Evolutionary conservation across 92 coral and sea anemone species (phyloP).

Genomic region (Epizoanthus ramosus): DNA sequence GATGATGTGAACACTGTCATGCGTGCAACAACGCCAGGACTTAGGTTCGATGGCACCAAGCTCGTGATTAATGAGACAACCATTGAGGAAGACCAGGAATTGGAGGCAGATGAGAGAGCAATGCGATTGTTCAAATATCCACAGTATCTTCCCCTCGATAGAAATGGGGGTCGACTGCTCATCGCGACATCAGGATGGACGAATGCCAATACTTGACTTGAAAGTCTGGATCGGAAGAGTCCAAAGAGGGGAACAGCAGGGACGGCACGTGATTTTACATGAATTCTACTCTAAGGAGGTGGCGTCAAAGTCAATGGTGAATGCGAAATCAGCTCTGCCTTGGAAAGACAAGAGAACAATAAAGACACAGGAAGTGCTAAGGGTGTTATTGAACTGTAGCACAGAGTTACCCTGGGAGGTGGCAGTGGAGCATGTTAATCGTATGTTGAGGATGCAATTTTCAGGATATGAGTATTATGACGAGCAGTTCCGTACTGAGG

Average conservation of each 20-base stretch:
- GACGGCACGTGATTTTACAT: too few species aligned
- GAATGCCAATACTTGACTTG: constrained; percentile 27
- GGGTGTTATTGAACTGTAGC: too few species aligned
- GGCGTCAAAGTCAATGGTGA: constrained; percentile 15
- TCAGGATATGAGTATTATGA: too few species aligned
- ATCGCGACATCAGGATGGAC: constrained; percentile 18
- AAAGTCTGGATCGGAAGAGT: constrained; percentile 29
- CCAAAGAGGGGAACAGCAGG: too few species aligned
- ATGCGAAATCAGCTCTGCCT: too few species aligned
- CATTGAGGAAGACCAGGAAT: constrained; percentile 10
- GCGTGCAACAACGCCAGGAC: constrained; percentile 2
- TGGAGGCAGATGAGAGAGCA: constrained; percentile 45
- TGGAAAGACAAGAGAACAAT: constrained; percentile 45
- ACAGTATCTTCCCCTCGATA: constrained; percentile 30
- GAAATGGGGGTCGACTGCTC: constrained; percentile 33
- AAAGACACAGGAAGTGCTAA: constrained; percentile 36
- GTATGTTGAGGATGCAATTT: too few species aligned
- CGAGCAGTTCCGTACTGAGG: too few species aligned
- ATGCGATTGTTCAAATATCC: constrained; percentile 36
- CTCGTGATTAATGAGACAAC: constrained; percentile 13
- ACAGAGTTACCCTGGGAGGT: too few species aligned
- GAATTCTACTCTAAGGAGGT: too few species aligned
- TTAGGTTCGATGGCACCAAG: neutral
- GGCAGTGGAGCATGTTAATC: too few species aligned
- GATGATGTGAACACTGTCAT: constrained; percentile 1